Evolutionary conservation across 2,113 vertebrate species (phyloP).

Genomic region (Clupea harengus): DNA sequence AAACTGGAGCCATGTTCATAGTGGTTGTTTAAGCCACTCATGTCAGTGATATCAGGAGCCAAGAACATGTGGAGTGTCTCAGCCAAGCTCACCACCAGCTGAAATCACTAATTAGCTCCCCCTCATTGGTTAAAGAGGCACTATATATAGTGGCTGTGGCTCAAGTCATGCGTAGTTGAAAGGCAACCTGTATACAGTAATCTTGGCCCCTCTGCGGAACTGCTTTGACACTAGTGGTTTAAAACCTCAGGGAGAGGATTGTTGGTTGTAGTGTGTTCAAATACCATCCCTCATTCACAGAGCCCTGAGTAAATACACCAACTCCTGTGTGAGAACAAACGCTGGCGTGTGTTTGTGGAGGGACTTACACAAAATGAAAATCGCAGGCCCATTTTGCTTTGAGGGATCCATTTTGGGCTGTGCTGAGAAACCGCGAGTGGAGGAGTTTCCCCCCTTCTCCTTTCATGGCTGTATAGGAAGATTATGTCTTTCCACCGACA

Average conservation of each 20-base stretch:
- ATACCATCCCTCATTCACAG: constrained; percentile 21
- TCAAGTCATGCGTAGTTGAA: not conserved
- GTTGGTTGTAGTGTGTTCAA: constrained; percentile 31
- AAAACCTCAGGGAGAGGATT: not conserved
- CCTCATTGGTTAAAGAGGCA: constrained; percentile 8
- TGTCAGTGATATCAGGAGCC: constrained; percentile 51
- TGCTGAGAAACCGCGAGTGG: constrained; percentile 11
- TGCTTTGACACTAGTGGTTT: not conserved
- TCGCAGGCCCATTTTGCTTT: constrained; percentile 25
- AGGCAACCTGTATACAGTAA: not conserved
- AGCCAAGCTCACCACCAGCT: not conserved
- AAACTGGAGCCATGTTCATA: constrained; percentile 43
- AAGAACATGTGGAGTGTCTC: constrained; percentile 9
- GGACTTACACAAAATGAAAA: constrained; percentile 29
- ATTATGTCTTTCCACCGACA: constrained; percentile 8
- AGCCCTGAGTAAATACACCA: constrained; percentile 39
- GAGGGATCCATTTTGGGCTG: constrained; percentile 38
- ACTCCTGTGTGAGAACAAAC: not conserved
- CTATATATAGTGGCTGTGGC: not conserved
- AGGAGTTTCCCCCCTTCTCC: not conserved
- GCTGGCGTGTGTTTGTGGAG: not conserved
- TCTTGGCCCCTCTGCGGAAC: not conserved
- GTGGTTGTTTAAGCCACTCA: constrained; percentile 49
- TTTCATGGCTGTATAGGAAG: constrained; percentile 8
- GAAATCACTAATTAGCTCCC: not conserved